Evolutionary conservation across 2,113 vertebrate genomes (phyloP), one percentile per base, ranked within the genome.

Genomic region (Pontoporia blainvillei): DNA sequence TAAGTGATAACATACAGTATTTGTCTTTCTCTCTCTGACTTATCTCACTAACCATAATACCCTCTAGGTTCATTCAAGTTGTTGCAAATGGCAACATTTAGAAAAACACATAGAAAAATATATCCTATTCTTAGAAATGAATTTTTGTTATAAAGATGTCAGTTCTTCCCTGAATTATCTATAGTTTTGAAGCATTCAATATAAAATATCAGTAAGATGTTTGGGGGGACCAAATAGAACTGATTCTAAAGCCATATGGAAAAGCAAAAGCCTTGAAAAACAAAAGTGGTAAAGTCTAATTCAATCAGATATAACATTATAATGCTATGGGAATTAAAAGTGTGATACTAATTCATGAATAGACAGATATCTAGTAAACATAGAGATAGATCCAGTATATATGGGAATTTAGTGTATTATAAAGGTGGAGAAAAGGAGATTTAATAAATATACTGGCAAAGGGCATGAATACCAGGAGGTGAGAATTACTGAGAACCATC

Each of bases 91-190:
- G n/a, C 52, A 79, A 57, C 54, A 57, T 57, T 57, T 79, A 79
- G 34, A 79, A 79, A 57, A 36, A n/a, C n/a, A 86, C 82, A 88
- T 71, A 76, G 27, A 95, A 85, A 94, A 72, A 64, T 73, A 86
- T 52, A 75, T 78, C 7, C 27, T 27, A 69, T 69, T 90, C 27
- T 93, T 95, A 90, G 57, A 67, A 85, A 79, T 23, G 46, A 92
- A 86, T 34, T 81, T 90, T 93, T 31, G 3, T 52, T 82, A 20
- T 90, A 81, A 46, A 83, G 44, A 57, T 86, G 21, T 64, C 36
- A 66, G 6, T 36, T 87, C 46, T 83, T 96, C 34, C 36, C 39
- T 90, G 49, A 91, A 44, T 92, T 85, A 73, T 67, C 18, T 78
- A 8, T 84, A 87, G 23, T 72, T 66, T 96, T 49, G 6, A 79